These are phyloP conservation scores for cattle (Bos taurus) DNA, from an alignment of 2,113 vertebrate species.

Conservation along the genomic window ARS-UCD2.0 NC_037334.1:85218001-85218500, in stretches of 20 bases:
- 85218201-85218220: not conserved
- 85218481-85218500: constrained; percentile 32
- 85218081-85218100: not conserved
- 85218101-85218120: not conserved
- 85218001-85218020: not conserved
- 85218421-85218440: constrained; percentile 44
- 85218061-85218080: not conserved
- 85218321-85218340: constrained; percentile 48
- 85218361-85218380: constrained; percentile 70
- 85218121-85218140: not conserved
- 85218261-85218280: constrained; percentile 27
- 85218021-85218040: not conserved
- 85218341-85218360: constrained; percentile 73
- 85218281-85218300: constrained; percentile 35
- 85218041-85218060: not conserved
- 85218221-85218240: not conserved
- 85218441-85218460: constrained; percentile 65
- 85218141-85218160: not conserved
- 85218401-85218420: constrained; percentile 67
- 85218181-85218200: not conserved
- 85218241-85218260: not conserved
- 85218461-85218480: constrained; percentile 31
- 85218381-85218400: constrained; percentile 70
- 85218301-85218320: constrained; percentile 25
- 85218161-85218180: not conserved